phyloP scores from a whole-genome alignment of 2,888 invertebrate genomes.

The Cistogaster globosa region DNA sequence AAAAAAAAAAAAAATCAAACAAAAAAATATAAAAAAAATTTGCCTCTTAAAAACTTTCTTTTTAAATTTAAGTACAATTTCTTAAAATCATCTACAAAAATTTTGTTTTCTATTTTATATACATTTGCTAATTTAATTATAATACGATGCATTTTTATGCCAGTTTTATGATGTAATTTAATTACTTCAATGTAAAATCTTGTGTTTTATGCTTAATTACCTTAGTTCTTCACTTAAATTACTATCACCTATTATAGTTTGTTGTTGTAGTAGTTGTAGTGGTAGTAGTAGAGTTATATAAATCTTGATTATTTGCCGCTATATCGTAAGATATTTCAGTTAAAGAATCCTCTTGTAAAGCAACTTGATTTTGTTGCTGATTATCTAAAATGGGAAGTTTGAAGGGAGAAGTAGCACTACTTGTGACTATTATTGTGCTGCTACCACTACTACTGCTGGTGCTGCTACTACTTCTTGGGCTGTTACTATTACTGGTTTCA shows the following conservation, averaged over 20 bases:
- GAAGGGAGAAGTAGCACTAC: not conserved
- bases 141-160: constrained; percentile 17
- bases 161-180: constrained; percentile 39
- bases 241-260: constrained; percentile 62
- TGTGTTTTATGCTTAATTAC: constrained; percentile 17
- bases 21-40: no score
- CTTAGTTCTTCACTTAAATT: constrained; percentile 54
- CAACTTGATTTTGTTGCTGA: not conserved
- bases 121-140: constrained; percentile 33
- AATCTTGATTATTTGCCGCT: constrained; percentile 26
- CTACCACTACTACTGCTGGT: constrained; percentile 15
- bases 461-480: not conserved
- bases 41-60: no score
- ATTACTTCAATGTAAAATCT: constrained; percentile 29
- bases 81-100: constrained; percentile 15
- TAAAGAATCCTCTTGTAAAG: not conserved
- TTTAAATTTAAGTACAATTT: constrained; percentile 34
- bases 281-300: constrained; percentile 32
- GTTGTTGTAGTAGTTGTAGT: constrained; percentile 1
- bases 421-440: not conserved
- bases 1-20: no score
- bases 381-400: not conserved
- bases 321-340: constrained; percentile 22
- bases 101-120: constrained; percentile 16
- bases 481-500: constrained; percentile 21